Base-by-base conservation (phyloP, 2,113 vertebrate genomes). In the Anser cygnoides region DNA sequence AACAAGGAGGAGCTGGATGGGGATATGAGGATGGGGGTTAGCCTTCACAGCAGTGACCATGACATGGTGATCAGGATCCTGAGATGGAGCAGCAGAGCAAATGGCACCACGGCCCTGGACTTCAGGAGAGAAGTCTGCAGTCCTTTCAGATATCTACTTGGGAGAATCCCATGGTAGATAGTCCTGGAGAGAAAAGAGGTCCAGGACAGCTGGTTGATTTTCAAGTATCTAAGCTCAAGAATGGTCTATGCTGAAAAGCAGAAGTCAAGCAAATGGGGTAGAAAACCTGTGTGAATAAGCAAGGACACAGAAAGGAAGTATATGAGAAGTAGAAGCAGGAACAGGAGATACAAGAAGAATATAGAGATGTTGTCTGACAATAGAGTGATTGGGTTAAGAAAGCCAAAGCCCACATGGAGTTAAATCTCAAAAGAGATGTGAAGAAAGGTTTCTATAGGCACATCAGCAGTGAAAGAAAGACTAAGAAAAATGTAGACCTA, bases 1-100 rank as follows among this genome's bases (percentile, higher is more conserved):
- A 49, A 84, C 4, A 3, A 71, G 35, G 54, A 66, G 5, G 20
- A 74, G 20, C 4, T 31, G 11, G 4, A 0, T 43, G 9, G 33
- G 16, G 2, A 39, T 46, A 55, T 19, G 33, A 80, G 1, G 6
- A 37, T 3, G 9, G 4, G 18, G 55, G 25, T 3, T 15, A 65
- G 19, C 33, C 6, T 49, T 82, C 13, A 4, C 37, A 81, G 12
- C 7, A 74, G 35, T 46, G 50, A 55, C 17, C 17, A 23, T 59
- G 37, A 35, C 33, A 35, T 50, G 5, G 15, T 13, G 19, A 6
- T 49, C 25, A 54, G 14, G 35, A 59, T 62, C 8, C 22, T 57
- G n/a, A 18, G 28, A 13, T 6, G 7, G 1, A 44, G 4, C 1
- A 35, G 28, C 31, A 50, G 25, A 65, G 5, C n/a, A 73, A 54